phyloP scores from a whole-genome alignment of 2,888 invertebrate genomes.

The Ochropacha duplaris region DNA sequence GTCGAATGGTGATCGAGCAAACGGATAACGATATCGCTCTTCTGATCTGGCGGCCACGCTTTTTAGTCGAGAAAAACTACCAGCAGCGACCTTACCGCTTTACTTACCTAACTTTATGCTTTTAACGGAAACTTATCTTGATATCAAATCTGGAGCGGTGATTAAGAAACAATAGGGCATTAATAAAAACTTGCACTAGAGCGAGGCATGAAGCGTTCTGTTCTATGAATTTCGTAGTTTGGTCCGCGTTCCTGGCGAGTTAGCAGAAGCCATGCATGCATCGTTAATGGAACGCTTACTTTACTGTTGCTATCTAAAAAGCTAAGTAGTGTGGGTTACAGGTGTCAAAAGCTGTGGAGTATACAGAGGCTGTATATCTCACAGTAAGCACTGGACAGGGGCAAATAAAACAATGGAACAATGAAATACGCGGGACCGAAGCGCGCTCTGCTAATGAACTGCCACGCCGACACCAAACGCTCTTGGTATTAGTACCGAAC shows the following conservation, averaged over 20 bases:
- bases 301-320: conserved; percentile 26
- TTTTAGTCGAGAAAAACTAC: conserved; percentile 61
- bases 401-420: conserved; percentile 66
- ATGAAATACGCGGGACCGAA: conserved; percentile 62
- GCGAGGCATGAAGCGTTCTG: conserved; percentile 69
- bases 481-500: conserved; percentile 45
- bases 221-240: conserved; percentile 47
- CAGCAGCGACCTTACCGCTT: conserved; percentile 60
- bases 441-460: conserved; percentile 65
- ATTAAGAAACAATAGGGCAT: conserved; percentile 79
- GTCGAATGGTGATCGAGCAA: conserved; percentile 61
- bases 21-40: conserved; percentile 64
- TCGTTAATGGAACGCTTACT: conserved; percentile 18
- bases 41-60: conserved; percentile 62
- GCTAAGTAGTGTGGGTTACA: conserved; percentile 39
- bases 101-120: conserved; percentile 64
- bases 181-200: conserved; percentile 67
- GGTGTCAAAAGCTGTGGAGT: conserved; percentile 38
- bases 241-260: conserved; percentile 23
- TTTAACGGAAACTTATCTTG: conserved; percentile 74
- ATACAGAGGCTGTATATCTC: conserved; percentile 52
- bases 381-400: conserved; percentile 54
- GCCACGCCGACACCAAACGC: conserved; percentile 38
- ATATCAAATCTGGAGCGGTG: conserved; percentile 67
- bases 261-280: conserved; percentile 8